Percentiles rank a stretch among this genome's conserved stretches.
Conservation (phyloP, 2,113 vertebrate genomes). For the Maccullochella peelii region DNA sequence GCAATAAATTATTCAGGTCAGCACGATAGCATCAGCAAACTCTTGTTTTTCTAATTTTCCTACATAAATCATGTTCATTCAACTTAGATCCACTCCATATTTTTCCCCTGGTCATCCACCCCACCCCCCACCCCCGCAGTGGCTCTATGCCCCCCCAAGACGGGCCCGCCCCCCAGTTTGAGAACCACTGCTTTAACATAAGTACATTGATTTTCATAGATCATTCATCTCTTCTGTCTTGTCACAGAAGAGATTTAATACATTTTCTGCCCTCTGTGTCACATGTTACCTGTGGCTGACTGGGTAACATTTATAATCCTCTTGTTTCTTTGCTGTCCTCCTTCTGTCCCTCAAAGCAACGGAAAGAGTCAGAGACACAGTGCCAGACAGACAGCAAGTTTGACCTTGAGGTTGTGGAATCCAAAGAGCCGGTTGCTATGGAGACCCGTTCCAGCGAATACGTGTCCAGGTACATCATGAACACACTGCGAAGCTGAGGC, state of each 20-base stretch:
- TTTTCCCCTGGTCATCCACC: too few species aligned
- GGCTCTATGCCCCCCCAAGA: too few species aligned
- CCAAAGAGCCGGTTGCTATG: conserved; percentile 85
- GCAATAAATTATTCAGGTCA: too few species aligned
- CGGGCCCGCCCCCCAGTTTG: too few species aligned
- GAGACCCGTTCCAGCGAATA: conserved; percentile 90
- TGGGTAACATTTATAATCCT: too few species aligned
- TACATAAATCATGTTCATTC: too few species aligned
- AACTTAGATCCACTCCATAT: too few species aligned
- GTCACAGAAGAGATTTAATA: neutral
- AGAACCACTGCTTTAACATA: too few species aligned
- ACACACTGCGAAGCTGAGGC: neutral
- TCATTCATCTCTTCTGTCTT: too few species aligned
- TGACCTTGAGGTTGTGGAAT: conserved; percentile 85
- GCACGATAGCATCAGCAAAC: too few species aligned
- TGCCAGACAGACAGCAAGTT: conserved; percentile 96
- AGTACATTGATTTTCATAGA: neutral
- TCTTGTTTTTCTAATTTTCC: too few species aligned
- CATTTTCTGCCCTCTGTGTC: neutral
- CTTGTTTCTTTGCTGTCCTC: neutral
- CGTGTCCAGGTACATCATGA: conserved; percentile 90
- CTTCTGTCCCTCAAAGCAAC: conserved; percentile 84
- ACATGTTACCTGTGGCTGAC: neutral
- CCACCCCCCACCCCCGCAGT: too few species aligned
- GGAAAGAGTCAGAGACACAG: conserved; percentile 97